phyloP scores from a whole-genome alignment of 2,888 invertebrate species.

The Halocaridina rubra region DNA sequence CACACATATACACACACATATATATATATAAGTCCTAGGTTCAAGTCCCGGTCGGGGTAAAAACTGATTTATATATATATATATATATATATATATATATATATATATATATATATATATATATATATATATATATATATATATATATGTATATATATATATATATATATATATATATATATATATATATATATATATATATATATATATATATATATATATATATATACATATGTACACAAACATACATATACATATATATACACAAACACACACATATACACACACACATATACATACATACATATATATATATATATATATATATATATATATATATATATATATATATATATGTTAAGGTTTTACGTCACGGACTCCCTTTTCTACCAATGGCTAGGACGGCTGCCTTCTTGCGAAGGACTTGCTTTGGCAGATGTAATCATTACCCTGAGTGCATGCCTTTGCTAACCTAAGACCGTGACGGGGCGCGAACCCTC shows the following conservation, averaged over 20 bases:
- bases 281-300: background rate
- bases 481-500: no score
- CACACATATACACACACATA: background rate
- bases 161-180: background rate
- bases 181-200: background rate
- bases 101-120: background rate
- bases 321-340: background rate
- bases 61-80: no score
- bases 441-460: no score
- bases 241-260: no score
- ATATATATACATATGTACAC: no score
- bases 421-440: no score
- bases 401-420: no score
- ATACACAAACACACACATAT: no score
- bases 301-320: background rate
- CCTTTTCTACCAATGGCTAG: no score
- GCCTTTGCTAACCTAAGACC: no score
- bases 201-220: background rate
- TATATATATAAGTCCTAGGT: background rate
- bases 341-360: slow-evolving; percentile 11
- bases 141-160: background rate
- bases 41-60: no score
- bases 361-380: no score
- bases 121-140: background rate
- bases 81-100: background rate